Evolutionary conservation across 2,888 invertebrate genomes (phyloP).

Genomic region (Rapana venosa): DNA sequence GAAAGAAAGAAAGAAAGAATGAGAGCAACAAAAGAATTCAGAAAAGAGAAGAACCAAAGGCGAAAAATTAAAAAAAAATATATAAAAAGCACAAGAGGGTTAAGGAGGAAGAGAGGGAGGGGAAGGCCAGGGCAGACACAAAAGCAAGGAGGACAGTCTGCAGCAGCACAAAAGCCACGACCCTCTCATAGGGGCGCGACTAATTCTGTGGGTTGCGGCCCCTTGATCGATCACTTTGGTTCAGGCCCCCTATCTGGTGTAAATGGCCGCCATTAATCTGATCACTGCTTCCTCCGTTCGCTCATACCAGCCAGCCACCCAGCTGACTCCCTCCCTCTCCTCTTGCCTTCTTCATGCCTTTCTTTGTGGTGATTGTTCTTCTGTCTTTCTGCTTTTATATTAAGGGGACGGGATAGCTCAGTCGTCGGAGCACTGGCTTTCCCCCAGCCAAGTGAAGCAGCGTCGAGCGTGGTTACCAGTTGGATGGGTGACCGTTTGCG

Average conservation of each 20-base stretch:
- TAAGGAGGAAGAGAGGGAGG: not conserved
- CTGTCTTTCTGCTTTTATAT: too few species aligned
- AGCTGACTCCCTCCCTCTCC: not conserved
- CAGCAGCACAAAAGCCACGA: not conserved
- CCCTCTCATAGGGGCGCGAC: conserved; percentile 14
- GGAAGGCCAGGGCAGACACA: not conserved
- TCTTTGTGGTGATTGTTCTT: too few species aligned
- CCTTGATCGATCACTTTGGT: conserved; percentile 37
- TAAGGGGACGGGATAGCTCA: too few species aligned
- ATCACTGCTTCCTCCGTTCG: conserved; percentile 38
- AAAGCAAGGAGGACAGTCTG: not conserved
- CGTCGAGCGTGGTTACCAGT: too few species aligned
- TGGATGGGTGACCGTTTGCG: too few species aligned
- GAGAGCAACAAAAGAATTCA: too few species aligned
- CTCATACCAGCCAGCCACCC: not conserved
- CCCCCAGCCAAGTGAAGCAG: too few species aligned
- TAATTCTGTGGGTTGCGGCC: conserved; percentile 32
- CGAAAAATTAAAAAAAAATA: too few species aligned
- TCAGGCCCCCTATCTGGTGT: conserved; percentile 39
- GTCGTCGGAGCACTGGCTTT: too few species aligned
- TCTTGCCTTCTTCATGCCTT: not conserved
- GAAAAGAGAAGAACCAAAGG: too few species aligned
- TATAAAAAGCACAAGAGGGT: not conserved
- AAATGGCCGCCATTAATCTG: conserved; percentile 49
- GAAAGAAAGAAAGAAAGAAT: too few species aligned